Evolutionary conservation across 2,113 vertebrate genomes (phyloP), one percentile per base, ranked within the genome.

Genomic region (Percopsis transmontana): DNA sequence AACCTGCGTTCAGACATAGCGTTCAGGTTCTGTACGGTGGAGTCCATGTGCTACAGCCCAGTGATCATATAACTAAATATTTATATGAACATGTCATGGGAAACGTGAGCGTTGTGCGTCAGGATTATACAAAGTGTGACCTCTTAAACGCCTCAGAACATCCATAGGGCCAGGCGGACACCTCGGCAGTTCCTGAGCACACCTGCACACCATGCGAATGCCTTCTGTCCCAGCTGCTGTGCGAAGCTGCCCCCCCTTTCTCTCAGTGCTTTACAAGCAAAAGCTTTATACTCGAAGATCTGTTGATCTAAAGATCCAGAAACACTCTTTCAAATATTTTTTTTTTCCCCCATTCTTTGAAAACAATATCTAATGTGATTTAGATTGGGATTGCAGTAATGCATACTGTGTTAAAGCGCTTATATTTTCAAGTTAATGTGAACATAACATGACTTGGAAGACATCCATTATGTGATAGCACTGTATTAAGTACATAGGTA

Each of bases 41-140:
- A 74, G 55, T 82, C 62, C 39, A 54, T 7, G 65, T 71, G 79
- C 79, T 42, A 12, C 64, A 56, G 59, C 50, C 63, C 5, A n/a
- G 21, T 62, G 76, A 39, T 81, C 64, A 53, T 70, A 72, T 80
- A 70, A 57, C 14, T 60, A 41, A 58, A n/a, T 64, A 54, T 44
- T 44, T 71, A 63, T 72, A 73, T 85, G 81, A 74, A 77, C 60
- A 62, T 16, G 56, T 52, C 10, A 24, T 70, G 83, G 75, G 68
- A 68, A 64, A n/a, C n/a, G 74, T 44, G 54, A 54, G 83, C 77
- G 72, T 75, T 66, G 48, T 47, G 64, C 83, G 76, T 88, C 82
- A 90, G 85, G 87, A 86, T 80, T 38, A 69, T 80, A 85, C 57
- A 82, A 83, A 79, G 62, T 66, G 74, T 81, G 78, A 84, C 87